Conservation (phyloP, 1,140 invertebrate species). For the Stegodyphus dumicola region DNA sequence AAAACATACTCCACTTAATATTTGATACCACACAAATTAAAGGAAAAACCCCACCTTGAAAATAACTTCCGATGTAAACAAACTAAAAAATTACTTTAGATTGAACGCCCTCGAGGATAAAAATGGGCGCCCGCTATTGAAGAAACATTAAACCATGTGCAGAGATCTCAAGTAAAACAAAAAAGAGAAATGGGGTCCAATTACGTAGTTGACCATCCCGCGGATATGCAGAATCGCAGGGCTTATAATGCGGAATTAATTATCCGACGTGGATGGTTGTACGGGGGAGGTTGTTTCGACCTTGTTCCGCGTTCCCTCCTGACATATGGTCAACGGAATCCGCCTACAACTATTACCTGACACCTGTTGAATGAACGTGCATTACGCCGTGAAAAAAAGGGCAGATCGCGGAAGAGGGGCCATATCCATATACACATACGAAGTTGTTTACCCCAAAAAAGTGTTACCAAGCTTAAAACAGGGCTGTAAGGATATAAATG, state of each 20-base stretch:
- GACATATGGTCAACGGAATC: conserved; percentile 57
- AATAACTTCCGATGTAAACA: too few species aligned
- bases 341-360: conserved; percentile 58
- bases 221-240: not conserved
- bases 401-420: not conserved
- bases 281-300: conserved; percentile 11
- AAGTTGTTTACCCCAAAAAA: too few species aligned
- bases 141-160: too few species aligned
- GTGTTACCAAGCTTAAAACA: too few species aligned
- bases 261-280: conserved; percentile 9
- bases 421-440: too few species aligned
- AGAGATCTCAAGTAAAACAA: not conserved
- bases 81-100: too few species aligned
- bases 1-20: too few species aligned
- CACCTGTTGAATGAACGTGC: conserved; percentile 57
- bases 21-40: too few species aligned
- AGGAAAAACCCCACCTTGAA: too few species aligned
- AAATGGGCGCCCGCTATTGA: too few species aligned
- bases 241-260: conserved; percentile 34
- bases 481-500: too few species aligned
- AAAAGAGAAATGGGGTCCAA: not conserved
- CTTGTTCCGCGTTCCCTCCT: conserved; percentile 50
- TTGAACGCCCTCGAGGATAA: too few species aligned
- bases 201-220: not conserved
- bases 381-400: conserved; percentile 41